phyloP scores from a whole-genome alignment of 2,888 invertebrate species.

The Ophion ellenae region DNA sequence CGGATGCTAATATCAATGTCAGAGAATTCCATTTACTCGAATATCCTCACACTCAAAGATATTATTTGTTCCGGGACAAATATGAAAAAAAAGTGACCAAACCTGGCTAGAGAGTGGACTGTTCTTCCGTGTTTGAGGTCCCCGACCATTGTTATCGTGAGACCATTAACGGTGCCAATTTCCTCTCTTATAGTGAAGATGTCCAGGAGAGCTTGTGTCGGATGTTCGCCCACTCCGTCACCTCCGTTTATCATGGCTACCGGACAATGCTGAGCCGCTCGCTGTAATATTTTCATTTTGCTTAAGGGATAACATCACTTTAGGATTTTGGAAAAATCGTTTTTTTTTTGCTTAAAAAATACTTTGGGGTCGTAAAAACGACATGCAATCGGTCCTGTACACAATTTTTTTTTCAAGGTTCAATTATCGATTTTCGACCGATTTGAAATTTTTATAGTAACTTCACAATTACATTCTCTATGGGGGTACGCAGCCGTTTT shows the following conservation, averaged over 20 bases:
- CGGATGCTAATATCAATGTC: no score
- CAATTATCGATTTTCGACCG: no score
- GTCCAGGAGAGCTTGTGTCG: conserved; percentile 98
- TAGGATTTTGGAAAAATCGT: no score
- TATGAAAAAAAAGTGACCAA: conserved; percentile 7
- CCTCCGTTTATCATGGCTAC: conserved; percentile 99
- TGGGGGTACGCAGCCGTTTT: no score
- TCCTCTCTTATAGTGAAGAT: conserved; percentile 99
- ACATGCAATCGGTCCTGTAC: no score
- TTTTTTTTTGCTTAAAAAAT: background rate
- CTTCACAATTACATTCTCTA: no score
- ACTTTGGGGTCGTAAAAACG: no score
- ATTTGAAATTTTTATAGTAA: no score
- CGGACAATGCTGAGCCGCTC: conserved; percentile 91
- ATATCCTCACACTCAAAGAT: background rate
- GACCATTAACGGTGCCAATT: conserved; percentile 98
- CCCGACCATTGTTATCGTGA: conserved; percentile 99
- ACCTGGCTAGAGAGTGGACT: conserved; percentile 97
- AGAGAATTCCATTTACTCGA: background rate
- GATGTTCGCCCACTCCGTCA: conserved; percentile 98
- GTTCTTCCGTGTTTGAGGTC: conserved; percentile 99
- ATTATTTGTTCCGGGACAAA: background rate
- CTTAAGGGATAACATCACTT: no score
- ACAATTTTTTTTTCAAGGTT: no score
- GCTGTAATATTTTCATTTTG: conserved; percentile 84